phyloP scores from a whole-genome alignment of 2,888 invertebrate genomes.

The Drosophila longiperda region DNA sequence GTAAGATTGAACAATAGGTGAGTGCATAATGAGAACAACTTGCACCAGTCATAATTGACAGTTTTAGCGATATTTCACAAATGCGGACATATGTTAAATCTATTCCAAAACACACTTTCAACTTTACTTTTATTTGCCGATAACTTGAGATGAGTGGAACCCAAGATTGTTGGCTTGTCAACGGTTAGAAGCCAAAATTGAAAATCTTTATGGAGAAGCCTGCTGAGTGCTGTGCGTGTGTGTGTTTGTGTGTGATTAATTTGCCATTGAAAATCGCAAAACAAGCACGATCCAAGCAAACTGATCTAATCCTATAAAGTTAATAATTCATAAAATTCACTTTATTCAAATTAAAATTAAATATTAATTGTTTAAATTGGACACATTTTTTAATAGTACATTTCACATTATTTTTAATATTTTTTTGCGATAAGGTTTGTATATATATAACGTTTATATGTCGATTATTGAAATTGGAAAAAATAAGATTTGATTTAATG shows the following conservation, averaged over 20 bases:
- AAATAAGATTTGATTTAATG: background rate
- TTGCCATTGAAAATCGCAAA: background rate
- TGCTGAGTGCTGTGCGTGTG: background rate
- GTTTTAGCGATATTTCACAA: background rate
- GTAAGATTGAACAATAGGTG: too few species aligned
- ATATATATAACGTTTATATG: too few species aligned
- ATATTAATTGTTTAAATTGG: background rate
- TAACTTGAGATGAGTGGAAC: slow-evolving; percentile 4
- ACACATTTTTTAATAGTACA: background rate
- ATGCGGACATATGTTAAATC: background rate
- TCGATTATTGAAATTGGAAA: background rate
- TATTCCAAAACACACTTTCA: background rate
- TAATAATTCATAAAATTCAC: background rate
- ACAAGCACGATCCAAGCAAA: background rate
- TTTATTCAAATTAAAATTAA: background rate
- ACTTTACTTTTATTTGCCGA: slow-evolving; percentile 2
- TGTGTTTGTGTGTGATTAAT: background rate
- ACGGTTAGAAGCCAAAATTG: slow-evolving; percentile 3
- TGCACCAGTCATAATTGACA: background rate
- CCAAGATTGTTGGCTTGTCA: slow-evolving; percentile 3
- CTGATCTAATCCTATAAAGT: background rate
- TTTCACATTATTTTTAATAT: background rate
- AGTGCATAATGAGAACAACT: background rate
- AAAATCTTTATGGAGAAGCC: background rate
- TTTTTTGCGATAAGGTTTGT: background rate